These are phyloP conservation scores for Clupea harengus DNA, from an alignment of 2,113 vertebrate species.

Conservation along the genomic window DNA sequence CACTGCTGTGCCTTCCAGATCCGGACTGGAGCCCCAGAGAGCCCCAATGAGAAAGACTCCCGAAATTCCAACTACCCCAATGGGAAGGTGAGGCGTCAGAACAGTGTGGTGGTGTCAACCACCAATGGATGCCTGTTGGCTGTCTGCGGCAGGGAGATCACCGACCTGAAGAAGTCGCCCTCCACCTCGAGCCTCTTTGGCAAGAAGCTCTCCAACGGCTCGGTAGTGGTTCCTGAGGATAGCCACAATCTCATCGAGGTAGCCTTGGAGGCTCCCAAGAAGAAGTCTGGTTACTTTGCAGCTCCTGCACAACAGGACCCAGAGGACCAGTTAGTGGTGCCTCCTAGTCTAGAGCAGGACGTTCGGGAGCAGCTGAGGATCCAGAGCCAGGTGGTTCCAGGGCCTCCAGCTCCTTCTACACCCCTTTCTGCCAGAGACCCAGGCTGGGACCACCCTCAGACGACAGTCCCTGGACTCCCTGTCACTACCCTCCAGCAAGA, in stretches of 20 bases:
- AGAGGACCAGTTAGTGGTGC: slow-evolving; percentile 91
- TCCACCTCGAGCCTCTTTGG: slow-evolving; percentile 88
- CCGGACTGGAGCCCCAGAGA: slow-evolving; percentile 62
- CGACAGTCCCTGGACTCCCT: slow-evolving; percentile 65
- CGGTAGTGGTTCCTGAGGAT: slow-evolving; percentile 89
- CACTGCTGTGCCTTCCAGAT: slow-evolving; percentile 87
- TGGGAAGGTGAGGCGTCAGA: slow-evolving; percentile 79
- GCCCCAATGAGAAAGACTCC: slow-evolving; percentile 53
- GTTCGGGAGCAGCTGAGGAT: slow-evolving; percentile 87
- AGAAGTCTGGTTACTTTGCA: slow-evolving; percentile 93
- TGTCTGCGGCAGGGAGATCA: slow-evolving; percentile 77
- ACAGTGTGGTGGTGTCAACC: slow-evolving; percentile 82
- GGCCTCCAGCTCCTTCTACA: slow-evolving; percentile 55
- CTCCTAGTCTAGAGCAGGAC: slow-evolving; percentile 89
- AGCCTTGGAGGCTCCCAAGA: slow-evolving; percentile 92
- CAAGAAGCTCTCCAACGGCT: slow-evolving; percentile 94
- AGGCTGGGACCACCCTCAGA: slow-evolving; percentile 68
- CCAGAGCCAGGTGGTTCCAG: slow-evolving; percentile 64
- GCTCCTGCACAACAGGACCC: slow-evolving; percentile 92
- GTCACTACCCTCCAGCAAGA: slow-evolving; percentile 73
- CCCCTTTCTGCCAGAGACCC: slow-evolving; percentile 63
- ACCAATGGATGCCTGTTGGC: slow-evolving; percentile 77
- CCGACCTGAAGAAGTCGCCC: slow-evolving; percentile 86
- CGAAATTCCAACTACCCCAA: slow-evolving; percentile 66
- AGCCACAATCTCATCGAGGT: slow-evolving; percentile 95